phyloP scores from a whole-genome alignment of 2,797 vertebrate species.

The Tragopan temminckii region DNA sequence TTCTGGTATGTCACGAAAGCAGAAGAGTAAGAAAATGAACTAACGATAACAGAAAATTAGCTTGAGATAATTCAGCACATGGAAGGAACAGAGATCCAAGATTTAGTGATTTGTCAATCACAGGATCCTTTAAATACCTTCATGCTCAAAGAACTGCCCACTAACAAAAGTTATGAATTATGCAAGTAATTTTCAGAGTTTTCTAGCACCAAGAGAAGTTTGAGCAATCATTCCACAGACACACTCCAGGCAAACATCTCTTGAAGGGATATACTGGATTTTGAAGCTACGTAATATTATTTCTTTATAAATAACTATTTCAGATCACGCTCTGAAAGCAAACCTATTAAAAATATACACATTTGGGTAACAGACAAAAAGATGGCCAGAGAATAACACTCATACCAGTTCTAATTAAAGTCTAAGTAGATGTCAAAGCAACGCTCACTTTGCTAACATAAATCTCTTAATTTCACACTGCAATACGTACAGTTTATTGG shows the following conservation, averaged over 20 bases:
- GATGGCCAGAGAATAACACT: neutral
- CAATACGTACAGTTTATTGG: neutral
- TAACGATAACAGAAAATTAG: neutral
- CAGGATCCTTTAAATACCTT: neutral
- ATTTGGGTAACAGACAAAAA: neutral
- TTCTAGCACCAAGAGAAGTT: neutral
- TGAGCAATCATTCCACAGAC: neutral
- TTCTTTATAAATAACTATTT: neutral
- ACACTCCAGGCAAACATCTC: neutral
- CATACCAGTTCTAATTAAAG: neutral
- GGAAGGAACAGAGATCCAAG: neutral
- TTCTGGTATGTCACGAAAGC: neutral
- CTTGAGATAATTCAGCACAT: neutral
- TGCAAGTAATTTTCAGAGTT: neutral
- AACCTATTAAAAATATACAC: neutral
- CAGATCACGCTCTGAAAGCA: constrained; percentile 9
- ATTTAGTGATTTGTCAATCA: neutral
- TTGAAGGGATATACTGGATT: neutral
- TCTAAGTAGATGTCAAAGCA: neutral
- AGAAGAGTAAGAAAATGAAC: neutral
- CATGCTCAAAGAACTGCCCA: neutral
- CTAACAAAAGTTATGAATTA: neutral
- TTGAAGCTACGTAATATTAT: neutral
- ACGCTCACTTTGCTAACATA: neutral
- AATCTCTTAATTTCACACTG: neutral